Evolutionary conservation across 2,113 vertebrate genomes (phyloP).

Genomic region (Myotis lucifugus): DNA sequence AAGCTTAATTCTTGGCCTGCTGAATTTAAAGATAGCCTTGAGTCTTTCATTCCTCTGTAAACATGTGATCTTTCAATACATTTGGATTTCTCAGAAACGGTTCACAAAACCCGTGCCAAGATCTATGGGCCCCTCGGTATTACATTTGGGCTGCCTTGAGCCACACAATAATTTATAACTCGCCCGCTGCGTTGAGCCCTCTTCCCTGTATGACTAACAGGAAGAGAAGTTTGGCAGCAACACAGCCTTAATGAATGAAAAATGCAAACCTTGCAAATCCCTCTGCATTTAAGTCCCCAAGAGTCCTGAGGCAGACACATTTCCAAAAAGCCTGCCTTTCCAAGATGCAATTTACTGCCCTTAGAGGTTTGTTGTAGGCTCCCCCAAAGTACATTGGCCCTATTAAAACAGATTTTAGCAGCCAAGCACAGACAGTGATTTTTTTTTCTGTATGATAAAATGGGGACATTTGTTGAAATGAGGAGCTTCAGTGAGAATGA

Average conservation of each 20-base stretch:
- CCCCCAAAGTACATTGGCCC: not conserved
- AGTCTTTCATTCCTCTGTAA: conserved; percentile 26
- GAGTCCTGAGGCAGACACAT: conserved; percentile 63
- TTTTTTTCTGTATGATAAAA: not conserved
- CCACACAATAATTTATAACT: conserved; percentile 44
- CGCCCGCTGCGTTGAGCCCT: conserved; percentile 14
- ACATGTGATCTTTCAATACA: conserved; percentile 62
- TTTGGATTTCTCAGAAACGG: conserved; percentile 68
- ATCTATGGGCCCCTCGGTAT: conserved; percentile 36
- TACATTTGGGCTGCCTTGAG: conserved; percentile 26
- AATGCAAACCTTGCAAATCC: conserved; percentile 76
- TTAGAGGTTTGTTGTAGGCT: not conserved
- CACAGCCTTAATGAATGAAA: conserved; percentile 77
- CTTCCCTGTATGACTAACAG: conserved; percentile 75
- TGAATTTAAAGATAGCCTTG: conserved; percentile 58
- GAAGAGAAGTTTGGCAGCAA: conserved; percentile 78
- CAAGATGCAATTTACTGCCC: conserved; percentile 54
- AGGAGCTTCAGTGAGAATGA: not conserved
- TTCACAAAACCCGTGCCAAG: conserved; percentile 53
- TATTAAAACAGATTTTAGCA: conserved; percentile 47
- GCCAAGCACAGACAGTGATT: not conserved
- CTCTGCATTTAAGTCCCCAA: conserved; percentile 67
- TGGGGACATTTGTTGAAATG: not conserved
- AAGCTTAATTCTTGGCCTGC: conserved; percentile 22
- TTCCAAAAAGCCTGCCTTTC: conserved; percentile 67